Conservation (phyloP, 1,140 invertebrate genomes). For the Aphaenogaster floridana region DNA sequence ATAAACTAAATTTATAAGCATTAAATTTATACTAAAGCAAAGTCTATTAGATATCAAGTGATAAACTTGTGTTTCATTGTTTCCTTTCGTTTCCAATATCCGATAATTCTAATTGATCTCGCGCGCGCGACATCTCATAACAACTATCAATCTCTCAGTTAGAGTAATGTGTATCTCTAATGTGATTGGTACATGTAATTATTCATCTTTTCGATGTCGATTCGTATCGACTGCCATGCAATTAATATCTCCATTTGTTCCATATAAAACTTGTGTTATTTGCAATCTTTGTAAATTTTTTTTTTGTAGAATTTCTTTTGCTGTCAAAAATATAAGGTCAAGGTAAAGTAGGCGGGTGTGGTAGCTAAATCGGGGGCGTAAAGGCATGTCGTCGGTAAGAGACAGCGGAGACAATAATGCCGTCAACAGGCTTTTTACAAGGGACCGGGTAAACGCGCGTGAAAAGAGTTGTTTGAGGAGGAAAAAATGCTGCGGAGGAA, state of each 20-base stretch:
- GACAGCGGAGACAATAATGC: constrained; percentile 35
- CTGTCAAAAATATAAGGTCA: constrained; percentile 1
- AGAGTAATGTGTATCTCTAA: not conserved
- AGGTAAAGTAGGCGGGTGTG: not conserved
- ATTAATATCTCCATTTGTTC: not conserved
- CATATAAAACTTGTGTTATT: not conserved
- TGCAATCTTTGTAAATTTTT: not conserved
- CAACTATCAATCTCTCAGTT: constrained; percentile 12
- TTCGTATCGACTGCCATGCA: not conserved
- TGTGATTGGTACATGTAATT: not conserved
- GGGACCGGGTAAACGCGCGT: constrained; percentile 10
- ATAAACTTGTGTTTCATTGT: not conserved
- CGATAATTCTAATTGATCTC: constrained; percentile 6
- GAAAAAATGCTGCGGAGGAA: constrained; percentile 37
- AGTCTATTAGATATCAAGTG: not conserved
- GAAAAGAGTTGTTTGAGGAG: constrained; percentile 25
- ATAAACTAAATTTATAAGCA: constrained; percentile 13
- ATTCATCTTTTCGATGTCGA: not conserved
- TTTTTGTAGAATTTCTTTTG: not conserved
- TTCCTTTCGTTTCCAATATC: not conserved
- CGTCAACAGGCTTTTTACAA: constrained; percentile 37
- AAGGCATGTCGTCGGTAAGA: constrained; percentile 40
- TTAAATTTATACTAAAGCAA: not conserved
- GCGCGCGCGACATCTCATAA: not conserved
- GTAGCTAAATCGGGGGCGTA: constrained; percentile 21